Evolutionary conservation across 2,888 invertebrate species (phyloP), one percentile per base, ranked within the genome.

Genomic region (Alsophila aescularia): DNA sequence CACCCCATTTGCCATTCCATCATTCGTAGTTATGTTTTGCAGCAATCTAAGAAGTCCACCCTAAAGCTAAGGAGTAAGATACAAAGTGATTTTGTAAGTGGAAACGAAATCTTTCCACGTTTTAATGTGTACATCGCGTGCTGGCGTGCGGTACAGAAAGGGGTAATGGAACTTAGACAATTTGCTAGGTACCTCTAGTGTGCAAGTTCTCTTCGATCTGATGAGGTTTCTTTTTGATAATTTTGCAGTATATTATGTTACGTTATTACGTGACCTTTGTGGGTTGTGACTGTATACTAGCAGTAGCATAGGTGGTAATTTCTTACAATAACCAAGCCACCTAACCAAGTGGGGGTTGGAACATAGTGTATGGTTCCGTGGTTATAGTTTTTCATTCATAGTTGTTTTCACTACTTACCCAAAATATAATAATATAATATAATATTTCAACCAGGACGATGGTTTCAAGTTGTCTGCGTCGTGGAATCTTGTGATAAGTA

Each of bases 41-140:
- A 36, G 16, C 18, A 32, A 37, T 27, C 29, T n/a, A 49, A 53
- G 48, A 56, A 58, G 49, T 60, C 52, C 52, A 58, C 61, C 52
- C 45, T 42, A 57, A 65, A 61, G 53, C 59, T 73, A 79, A 75
- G 74, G 74, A 75, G 72, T 71, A 72, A 77, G 82, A 85, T 81
- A 85, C 83, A 84, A 87, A 88, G 84, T 88, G 87, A 89, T 89
- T 87, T 86, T 77, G 80, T 85, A 81, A 89, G 87, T 87, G 83
- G 87, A 82, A 85, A 83, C 81, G 83, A 88, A 88, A 86, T 88
- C 86, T 84, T 81, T 74, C 73, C 75, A 69, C 76, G 69, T 61
- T 81, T 79, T 89, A 87, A 89, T 89, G 87, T 79, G 81, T 63
- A 70, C 78, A 81, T 90, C 89, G 89, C 89, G 89, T 90, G 88